phyloP scores from a whole-genome alignment of 1,140 invertebrate genomes.

The Dreissena rostriformis region DNA sequence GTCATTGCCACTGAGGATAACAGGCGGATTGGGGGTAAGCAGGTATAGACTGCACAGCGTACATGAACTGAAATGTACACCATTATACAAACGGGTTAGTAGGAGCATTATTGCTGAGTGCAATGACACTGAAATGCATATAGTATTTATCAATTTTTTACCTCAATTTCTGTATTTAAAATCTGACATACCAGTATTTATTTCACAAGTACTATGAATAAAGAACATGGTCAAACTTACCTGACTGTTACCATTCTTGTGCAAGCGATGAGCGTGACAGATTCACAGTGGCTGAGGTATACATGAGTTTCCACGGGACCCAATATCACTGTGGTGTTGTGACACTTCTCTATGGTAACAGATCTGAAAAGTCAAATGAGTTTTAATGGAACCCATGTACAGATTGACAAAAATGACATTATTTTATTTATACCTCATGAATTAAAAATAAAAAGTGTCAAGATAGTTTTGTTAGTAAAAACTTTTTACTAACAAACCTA shows the following conservation, averaged over 20 bases:
- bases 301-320: slow-evolving; percentile 79
- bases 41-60: slow-evolving; percentile 78
- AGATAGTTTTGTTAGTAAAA: too few relatives aligned
- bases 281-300: slow-evolving; percentile 79
- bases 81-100: neutral
- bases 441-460: too few relatives aligned
- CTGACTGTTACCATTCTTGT: slow-evolving; percentile 76
- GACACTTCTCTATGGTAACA: slow-evolving; percentile 81
- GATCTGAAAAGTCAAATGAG: slow-evolving; percentile 66
- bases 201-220: too few relatives aligned
- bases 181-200: too few relatives aligned
- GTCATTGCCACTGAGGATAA: slow-evolving; percentile 78
- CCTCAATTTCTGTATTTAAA: too few relatives aligned
- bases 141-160: too few relatives aligned
- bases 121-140: too few relatives aligned
- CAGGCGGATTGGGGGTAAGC: slow-evolving; percentile 78
- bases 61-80: slow-evolving; percentile 72
- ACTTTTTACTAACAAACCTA: too few relatives aligned
- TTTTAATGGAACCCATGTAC: too few relatives aligned
- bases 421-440: too few relatives aligned
- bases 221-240: slow-evolving; percentile 56
- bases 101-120: too few relatives aligned
- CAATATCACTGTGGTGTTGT: slow-evolving; percentile 78
- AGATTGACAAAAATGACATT: too few relatives aligned
- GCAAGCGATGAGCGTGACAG: slow-evolving; percentile 76